phyloP scores from a whole-genome alignment of 2,113 vertebrate genomes.

The Crypturellus undulatus region DNA sequence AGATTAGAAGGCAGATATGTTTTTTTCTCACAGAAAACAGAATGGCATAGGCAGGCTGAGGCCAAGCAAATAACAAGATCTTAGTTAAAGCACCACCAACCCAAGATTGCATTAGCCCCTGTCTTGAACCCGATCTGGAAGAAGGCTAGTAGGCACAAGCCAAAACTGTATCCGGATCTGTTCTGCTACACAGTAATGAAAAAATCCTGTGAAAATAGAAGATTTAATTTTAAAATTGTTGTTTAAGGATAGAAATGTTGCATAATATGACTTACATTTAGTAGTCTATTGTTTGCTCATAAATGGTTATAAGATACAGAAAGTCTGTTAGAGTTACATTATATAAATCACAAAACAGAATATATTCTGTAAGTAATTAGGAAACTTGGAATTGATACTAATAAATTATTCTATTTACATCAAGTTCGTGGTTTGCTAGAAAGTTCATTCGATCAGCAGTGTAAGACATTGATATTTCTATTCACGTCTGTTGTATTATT shows the following conservation, averaged over 20 bases:
- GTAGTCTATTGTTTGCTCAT: not conserved
- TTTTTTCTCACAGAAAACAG: not conserved
- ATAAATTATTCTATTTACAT: not conserved
- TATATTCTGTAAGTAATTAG: not conserved
- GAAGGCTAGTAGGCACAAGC: no score
- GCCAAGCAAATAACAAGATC: not conserved
- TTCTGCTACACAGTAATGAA: no score
- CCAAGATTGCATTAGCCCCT: not conserved
- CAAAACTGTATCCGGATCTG: no score
- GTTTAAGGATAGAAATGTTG: not conserved
- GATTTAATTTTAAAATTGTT: not conserved
- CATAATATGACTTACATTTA: not conserved
- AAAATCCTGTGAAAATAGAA: not conserved
- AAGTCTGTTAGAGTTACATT: not conserved
- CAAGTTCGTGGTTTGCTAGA: not conserved
- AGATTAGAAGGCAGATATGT: not conserved
- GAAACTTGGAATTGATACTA: not conserved
- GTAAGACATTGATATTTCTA: not conserved
- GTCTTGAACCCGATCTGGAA: no score
- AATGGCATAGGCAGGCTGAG: not conserved
- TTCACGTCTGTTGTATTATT: not conserved
- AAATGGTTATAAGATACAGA: not conserved
- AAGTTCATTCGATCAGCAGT: not conserved
- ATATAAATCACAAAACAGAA: not conserved
- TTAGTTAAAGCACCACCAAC: not conserved